phyloP scores from a whole-genome alignment of 2,113 vertebrate genomes.

The Typhlomys cinereus region DNA sequence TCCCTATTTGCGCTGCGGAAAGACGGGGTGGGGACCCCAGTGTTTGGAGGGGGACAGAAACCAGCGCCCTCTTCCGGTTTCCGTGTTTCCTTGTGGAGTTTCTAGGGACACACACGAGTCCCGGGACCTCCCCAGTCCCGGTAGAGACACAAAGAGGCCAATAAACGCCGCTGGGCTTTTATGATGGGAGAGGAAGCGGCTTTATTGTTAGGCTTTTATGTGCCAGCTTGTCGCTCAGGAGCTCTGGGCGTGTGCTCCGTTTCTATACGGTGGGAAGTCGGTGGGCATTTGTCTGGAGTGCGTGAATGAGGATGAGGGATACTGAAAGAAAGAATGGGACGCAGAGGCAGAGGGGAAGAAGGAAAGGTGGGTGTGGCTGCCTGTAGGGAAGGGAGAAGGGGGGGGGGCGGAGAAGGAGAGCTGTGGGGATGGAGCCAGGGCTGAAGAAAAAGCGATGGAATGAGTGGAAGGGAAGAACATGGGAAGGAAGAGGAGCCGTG shows the following conservation, averaged over 20 bases:
- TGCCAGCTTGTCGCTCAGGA: background rate
- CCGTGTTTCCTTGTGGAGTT: background rate
- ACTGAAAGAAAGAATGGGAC: background rate
- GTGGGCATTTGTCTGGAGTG: background rate
- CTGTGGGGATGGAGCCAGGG: background rate
- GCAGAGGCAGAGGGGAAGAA: background rate
- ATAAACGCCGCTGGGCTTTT: slow-evolving; percentile 60
- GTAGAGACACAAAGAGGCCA: slow-evolving; percentile 41
- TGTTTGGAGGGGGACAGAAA: background rate
- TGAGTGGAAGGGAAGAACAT: background rate
- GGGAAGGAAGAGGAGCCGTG: background rate
- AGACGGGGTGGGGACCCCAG: too few relatives aligned
- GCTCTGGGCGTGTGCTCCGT: slow-evolving; percentile 15
- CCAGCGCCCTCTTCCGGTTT: slow-evolving; percentile 29
- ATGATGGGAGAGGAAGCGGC: slow-evolving; percentile 50
- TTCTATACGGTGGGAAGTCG: background rate
- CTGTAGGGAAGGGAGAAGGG: background rate
- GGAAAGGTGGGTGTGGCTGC: background rate
- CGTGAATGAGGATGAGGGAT: background rate
- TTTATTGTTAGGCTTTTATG: slow-evolving; percentile 59
- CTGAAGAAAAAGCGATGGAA: background rate
- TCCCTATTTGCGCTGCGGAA: background rate
- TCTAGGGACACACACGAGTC: background rate
- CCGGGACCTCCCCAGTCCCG: background rate
- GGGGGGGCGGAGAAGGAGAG: background rate